Evolutionary conservation across 2,888 invertebrate species (phyloP).

Genomic region (Plebejus melissa): DNA sequence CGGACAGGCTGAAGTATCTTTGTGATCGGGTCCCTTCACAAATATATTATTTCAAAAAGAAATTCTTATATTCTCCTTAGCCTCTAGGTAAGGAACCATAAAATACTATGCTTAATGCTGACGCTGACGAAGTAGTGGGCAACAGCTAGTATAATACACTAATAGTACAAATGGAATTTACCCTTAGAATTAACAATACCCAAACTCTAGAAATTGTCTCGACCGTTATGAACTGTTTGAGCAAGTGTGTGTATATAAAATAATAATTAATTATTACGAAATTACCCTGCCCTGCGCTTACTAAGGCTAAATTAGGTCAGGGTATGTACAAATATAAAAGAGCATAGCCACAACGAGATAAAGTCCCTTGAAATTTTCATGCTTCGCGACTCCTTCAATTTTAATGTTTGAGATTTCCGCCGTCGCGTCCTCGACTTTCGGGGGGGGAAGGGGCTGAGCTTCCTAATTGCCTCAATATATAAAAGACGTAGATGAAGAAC

Average conservation of each 20-base stretch:
- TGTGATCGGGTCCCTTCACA: too few species aligned
- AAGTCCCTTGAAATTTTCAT: background rate
- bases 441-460: conserved; percentile 8
- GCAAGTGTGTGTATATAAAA: background rate
- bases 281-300: background rate
- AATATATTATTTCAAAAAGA: too few species aligned
- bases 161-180: too few species aligned
- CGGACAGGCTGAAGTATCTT: too few species aligned
- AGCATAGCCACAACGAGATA: conserved; percentile 1
- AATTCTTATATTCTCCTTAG: too few species aligned
- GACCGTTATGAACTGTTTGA: background rate
- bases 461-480: background rate
- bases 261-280: background rate
- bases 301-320: conserved; percentile 13
- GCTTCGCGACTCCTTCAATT: background rate
- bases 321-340: background rate
- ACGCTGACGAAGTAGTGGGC: too few species aligned
- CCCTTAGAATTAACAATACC: background rate
- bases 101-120: too few species aligned
- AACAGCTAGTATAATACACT: too few species aligned
- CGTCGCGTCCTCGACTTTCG: too few species aligned
- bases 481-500: background rate
- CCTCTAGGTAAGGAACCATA: too few species aligned
- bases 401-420: conserved; percentile 25
- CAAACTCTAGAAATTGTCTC: background rate